Evolutionary conservation across 2,113 vertebrate genomes (phyloP), one percentile per base, ranked within the genome.

Genomic region (Pelvicachromis taeniatus): DNA sequence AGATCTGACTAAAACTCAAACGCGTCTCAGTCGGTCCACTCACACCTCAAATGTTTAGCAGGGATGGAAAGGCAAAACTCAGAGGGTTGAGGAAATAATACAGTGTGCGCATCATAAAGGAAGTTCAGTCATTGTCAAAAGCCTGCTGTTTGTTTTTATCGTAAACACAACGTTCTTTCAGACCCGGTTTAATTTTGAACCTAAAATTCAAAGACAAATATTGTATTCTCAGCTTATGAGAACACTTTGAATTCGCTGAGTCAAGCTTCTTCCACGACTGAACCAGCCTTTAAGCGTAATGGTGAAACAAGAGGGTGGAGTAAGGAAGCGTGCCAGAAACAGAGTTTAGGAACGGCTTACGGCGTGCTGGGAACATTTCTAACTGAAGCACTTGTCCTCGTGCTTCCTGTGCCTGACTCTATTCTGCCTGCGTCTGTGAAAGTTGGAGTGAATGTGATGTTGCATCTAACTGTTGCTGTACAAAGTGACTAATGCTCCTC

Each of bases 311-410:
- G 90, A 83, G 85, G 82, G 86, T 80, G 83, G 88, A 87, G 91
- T 81, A 86, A 89, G 87, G 93, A 83, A 89, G 90, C 85, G 89
- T 94, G 93, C 91, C 13, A 5, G 84, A 82, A 87, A 91, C 92
- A 90, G 89, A 87, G 80, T 59, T 84, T 82, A 83, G 89, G 88
- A 78, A 81, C 84, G 58, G 42, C 80, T 75, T 17, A 77, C 16
- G 81, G 86, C 40, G 55, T 63, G 82, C n/a, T 12, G 38, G 70
- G 58, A 80, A 86, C 42, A 7, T 52, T 54, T 5, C 4, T 73
- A 73, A 50, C 23, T 73, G 45, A 35, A 52, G 82, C 87, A 16
- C 78, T 84, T 56, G 40, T 23, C 12, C n/a, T 81, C 4, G 4
- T 26, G 81, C 16, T 86, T 9, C 70, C 50, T 79, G 48, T 83